Conservation (phyloP, 2,888 invertebrate species). For the Netelia fuscicornis region DNA sequence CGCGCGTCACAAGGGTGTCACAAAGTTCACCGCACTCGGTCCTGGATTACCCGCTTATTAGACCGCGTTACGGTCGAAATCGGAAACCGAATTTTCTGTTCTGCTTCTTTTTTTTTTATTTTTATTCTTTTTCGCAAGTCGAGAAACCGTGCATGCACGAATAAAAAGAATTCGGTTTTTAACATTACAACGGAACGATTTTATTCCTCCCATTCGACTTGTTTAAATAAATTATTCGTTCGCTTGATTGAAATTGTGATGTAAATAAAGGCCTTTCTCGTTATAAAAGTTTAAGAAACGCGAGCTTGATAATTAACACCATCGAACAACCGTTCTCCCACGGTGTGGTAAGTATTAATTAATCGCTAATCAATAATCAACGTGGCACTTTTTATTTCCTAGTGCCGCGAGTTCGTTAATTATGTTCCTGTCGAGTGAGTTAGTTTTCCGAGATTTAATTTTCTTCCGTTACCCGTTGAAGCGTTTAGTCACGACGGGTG, state of each 20-base stretch:
- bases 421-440: slow-evolving; percentile 4
- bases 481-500: slow-evolving; percentile 66
- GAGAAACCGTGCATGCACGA: too few relatives aligned
- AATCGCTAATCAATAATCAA: not conserved
- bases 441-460: slow-evolving; percentile 41
- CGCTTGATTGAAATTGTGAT: too few relatives aligned
- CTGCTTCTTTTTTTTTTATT: not conserved
- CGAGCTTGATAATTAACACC: too few relatives aligned
- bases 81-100: slow-evolving; percentile 52
- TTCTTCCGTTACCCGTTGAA: slow-evolving; percentile 47
- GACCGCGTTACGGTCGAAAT: slow-evolving; percentile 48
- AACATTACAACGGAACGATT: too few relatives aligned
- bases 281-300: too few relatives aligned
- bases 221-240: too few relatives aligned
- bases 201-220: too few relatives aligned
- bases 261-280: too few relatives aligned
- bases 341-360: not conserved
- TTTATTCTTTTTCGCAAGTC: not conserved
- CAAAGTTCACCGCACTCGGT: slow-evolving; percentile 68
- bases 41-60: slow-evolving; percentile 68
- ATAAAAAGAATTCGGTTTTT: too few relatives aligned
- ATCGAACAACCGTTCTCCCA: too few relatives aligned
- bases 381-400: too few relatives aligned
- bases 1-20: slow-evolving; percentile 54
- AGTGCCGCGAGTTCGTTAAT: not conserved